Evolutionary conservation across 2,888 invertebrate genomes (phyloP), one percentile per base, ranked within the genome.

Genomic region (Ectropis crepuscularia): DNA sequence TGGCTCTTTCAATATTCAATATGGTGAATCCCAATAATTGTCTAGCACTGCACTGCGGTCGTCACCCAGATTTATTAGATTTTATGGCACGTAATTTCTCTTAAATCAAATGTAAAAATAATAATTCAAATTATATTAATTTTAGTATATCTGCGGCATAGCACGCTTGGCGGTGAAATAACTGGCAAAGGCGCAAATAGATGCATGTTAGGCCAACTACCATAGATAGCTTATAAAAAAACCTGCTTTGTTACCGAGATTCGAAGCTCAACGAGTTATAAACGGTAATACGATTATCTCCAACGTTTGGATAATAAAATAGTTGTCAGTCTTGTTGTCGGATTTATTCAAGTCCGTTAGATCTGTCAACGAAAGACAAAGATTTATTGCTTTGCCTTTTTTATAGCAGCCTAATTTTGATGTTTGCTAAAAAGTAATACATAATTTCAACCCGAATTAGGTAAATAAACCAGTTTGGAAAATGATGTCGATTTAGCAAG

Each of bases 301-400:
- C 6, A 28, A 4, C 16, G n/a, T 28, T 36, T 9, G 8, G 0
- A 28, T 55, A 38, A 39, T 2, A 28, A 47, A 38, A 39, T 46
- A 46, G 54, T 12, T 45, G 54, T 6, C 28, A 54, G 9, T 10
- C n/a, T 45, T n/a, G 36, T 48, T 50, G 41, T 55, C 47, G n/a
- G 53, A 47, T 48, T 48, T 57, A 50, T 50, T 57, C 6, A 16
- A 5, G 43, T 12, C 57, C 49, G 49, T 57, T 57, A 57, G 9
- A 42, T 38, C 57, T 50, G 50, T 57, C 49, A 43, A 12, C 50
- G 11, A 11, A 50, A 57, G 42, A 43, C 37, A 43, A 16, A 57
- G 49, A 50, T 57, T 57, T 57, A 57, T 38, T 49, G 37, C 28
- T 47, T 0, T 39, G 11, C 9, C n/a, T 38, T 39, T n/a, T 49